Conservation (phyloP, 2,888 invertebrate genomes). For the Noctua comes region DNA sequence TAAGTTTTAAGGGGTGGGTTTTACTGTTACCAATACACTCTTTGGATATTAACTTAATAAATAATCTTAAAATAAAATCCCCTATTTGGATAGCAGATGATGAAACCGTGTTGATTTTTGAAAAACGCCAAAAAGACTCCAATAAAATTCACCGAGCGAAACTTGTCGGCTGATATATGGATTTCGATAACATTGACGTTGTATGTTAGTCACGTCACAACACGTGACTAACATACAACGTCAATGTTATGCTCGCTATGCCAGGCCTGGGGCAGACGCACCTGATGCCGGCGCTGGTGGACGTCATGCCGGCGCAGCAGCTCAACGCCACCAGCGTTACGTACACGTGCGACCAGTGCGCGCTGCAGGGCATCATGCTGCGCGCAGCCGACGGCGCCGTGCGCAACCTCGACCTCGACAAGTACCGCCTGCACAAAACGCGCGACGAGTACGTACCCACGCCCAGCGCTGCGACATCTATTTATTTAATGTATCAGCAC, state of each 20-base stretch:
- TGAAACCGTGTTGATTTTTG: no score
- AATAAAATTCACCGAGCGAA: neutral
- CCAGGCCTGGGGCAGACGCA: slow-evolving; percentile 33
- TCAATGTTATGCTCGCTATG: no score
- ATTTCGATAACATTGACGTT: neutral
- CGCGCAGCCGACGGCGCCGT: slow-evolving; percentile 24
- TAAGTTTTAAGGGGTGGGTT: no score
- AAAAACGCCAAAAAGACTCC: neutral
- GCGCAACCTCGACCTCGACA: slow-evolving; percentile 27
- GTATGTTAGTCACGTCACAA: no score
- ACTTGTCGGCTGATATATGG: neutral
- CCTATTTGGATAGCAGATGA: neutral
- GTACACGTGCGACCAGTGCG: slow-evolving; percentile 24
- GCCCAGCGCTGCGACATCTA: neutral
- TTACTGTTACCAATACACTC: no score
- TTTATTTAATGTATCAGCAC: no score
- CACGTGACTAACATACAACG: no score
- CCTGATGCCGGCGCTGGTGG: neutral
- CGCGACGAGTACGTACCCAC: slow-evolving; percentile 29
- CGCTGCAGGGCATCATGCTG: slow-evolving; percentile 33
- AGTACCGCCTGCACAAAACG: slow-evolving; percentile 19
- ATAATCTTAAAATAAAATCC: no score
- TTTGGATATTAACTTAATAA: no score
- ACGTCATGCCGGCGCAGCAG: slow-evolving; percentile 29
- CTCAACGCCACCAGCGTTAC: slow-evolving; percentile 1